A percentile compares a stretch with the other conserved stretches of the same genome.
phyloP scores from a whole-genome alignment of 2,797 vertebrate species.

The Fundulus diaphanus region DNA sequence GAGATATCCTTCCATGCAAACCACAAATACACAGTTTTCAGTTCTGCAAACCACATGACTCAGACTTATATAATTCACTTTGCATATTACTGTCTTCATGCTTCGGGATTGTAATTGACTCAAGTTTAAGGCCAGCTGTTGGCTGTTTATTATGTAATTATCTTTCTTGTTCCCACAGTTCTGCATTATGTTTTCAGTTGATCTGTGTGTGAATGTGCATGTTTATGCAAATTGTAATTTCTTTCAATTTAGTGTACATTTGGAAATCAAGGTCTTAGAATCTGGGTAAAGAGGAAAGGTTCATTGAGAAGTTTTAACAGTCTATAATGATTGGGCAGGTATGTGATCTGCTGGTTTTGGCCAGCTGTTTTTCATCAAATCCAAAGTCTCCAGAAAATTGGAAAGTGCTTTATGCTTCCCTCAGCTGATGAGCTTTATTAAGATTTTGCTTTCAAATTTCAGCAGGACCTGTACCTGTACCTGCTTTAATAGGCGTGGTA shows the following conservation, averaged over 20 bases:
- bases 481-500: not conserved
- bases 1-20: not conserved
- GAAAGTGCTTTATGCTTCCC: no score
- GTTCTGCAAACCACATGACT: not conserved
- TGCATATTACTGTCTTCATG: not conserved
- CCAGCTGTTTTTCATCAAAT: no score
- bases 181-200: not conserved
- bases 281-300: no score
- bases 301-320: no score
- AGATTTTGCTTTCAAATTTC: no score
- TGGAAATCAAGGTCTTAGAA: no score
- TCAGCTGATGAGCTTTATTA: no score
- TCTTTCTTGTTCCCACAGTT: not conserved
- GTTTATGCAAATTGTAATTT: not conserved
- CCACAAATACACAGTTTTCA: not conserved
- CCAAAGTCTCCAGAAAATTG: no score
- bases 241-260: not conserved
- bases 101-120: not conserved
- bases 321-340: no score
- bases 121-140: not conserved
- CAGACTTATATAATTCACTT: not conserved
- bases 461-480: no score
- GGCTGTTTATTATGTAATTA: not conserved
- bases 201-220: not conserved
- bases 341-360: no score